phyloP scores from a whole-genome alignment of 2,888 invertebrate genomes.

The Autographa pulchrina region DNA sequence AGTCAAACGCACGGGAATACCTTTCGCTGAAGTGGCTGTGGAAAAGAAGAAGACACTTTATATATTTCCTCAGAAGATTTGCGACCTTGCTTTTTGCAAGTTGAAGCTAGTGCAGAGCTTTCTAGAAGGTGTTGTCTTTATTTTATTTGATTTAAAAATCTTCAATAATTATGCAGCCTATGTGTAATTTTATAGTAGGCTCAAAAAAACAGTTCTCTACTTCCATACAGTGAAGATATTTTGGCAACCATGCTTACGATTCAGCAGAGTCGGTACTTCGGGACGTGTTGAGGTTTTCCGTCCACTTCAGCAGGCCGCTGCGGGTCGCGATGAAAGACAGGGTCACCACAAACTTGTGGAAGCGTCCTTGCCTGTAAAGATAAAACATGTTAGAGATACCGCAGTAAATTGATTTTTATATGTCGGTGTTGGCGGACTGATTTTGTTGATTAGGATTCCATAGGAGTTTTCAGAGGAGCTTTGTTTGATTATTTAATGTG shows the following conservation, averaged over 20 bases:
- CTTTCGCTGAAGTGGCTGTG: constrained; percentile 94
- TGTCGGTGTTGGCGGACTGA: neutral
- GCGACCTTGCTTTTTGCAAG: neutral
- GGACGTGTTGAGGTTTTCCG: constrained; percentile 90
- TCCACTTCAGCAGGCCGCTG: constrained; percentile 96
- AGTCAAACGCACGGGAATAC: constrained; percentile 95
- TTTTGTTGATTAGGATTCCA: neutral
- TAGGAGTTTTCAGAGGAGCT: neutral
- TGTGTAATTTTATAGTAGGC: too few relatives aligned
- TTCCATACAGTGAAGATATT: neutral
- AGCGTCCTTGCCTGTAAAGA: constrained; percentile 94
- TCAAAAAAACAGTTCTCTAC: too few relatives aligned
- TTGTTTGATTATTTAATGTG: neutral
- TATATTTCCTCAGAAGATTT: neutral
- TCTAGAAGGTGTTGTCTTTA: too few relatives aligned
- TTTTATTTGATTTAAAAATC: too few relatives aligned
- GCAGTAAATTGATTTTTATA: constrained; percentile 13
- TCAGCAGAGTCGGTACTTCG: constrained; percentile 89
- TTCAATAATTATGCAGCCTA: too few relatives aligned
- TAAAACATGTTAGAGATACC: constrained; percentile 27
- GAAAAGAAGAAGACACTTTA: neutral
- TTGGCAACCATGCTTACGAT: constrained; percentile 89
- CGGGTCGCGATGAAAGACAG: constrained; percentile 97
- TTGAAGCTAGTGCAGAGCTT: too few relatives aligned
- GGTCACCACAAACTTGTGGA: constrained; percentile 95